Evolutionary conservation across 2,797 vertebrate genomes (phyloP).

Genomic region (Chelidonichthys spinosus): DNA sequence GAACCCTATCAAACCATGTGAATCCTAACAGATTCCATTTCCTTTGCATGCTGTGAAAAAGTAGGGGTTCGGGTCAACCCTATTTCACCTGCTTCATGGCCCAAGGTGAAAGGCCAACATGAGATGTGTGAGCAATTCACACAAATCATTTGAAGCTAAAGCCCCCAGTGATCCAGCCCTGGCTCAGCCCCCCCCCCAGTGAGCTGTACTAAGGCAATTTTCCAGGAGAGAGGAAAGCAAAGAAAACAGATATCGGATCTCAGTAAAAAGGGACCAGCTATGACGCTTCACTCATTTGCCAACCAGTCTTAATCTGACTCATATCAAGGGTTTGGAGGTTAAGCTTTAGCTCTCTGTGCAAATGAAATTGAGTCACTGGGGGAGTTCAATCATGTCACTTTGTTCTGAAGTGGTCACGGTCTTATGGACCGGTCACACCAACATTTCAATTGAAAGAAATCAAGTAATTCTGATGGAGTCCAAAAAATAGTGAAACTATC

Average conservation of each 20-base stretch:
- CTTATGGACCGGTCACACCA: background rate
- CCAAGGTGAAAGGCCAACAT: constrained; percentile 46
- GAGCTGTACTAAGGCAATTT: constrained; percentile 50
- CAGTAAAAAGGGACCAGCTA: constrained; percentile 18
- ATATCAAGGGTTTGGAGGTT: background rate
- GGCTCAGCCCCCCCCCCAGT: background rate
- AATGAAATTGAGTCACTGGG: constrained; percentile 8
- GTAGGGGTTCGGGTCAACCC: constrained; percentile 43
- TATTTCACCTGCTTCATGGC: constrained; percentile 57
- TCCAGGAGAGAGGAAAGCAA: constrained; percentile 29
- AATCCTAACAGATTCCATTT: constrained; percentile 47
- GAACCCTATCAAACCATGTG: constrained; percentile 47
- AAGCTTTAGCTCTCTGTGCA: constrained; percentile 4
- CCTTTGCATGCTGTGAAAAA: constrained; percentile 47
- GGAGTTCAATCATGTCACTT: background rate
- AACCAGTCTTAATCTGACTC: constrained; percentile 31
- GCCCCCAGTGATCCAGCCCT: background rate
- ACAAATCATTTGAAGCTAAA: constrained; percentile 56
- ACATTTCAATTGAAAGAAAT: background rate
- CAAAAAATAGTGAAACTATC: background rate
- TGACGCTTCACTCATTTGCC: constrained; percentile 20
- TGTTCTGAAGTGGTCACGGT: background rate
- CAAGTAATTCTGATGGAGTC: background rate
- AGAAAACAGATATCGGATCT: constrained; percentile 44
- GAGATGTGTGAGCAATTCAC: constrained; percentile 45